Percentiles rank a stretch among this genome's conserved stretches.
Evolutionary conservation across 2,888 invertebrate genomes (phyloP).

Genomic region (Ennomos quercinarius): DNA sequence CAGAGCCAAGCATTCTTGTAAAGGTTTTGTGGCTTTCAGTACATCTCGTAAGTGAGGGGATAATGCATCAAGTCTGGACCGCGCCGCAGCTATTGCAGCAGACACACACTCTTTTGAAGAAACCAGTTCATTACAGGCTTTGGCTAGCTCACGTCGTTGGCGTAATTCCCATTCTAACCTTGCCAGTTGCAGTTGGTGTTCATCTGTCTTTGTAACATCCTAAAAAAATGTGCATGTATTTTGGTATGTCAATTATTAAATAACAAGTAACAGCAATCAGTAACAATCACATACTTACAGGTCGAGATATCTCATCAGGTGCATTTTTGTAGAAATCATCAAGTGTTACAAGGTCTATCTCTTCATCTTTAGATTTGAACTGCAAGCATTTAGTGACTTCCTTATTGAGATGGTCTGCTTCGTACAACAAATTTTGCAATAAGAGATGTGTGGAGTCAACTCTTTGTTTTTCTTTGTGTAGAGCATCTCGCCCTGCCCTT

Average conservation of each 20-base stretch:
- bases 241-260: too few species aligned
- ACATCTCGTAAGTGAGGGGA: constrained; percentile 89
- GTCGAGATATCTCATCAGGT: constrained; percentile 88
- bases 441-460: constrained; percentile 96
- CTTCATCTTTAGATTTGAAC: constrained; percentile 97
- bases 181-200: constrained; percentile 93
- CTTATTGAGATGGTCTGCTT: constrained; percentile 96
- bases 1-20: constrained; percentile 94
- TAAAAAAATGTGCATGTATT: constrained; percentile 53
- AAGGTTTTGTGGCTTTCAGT: constrained; percentile 91
- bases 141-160: constrained; percentile 93
- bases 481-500: constrained; percentile 91
- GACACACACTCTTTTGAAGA: constrained; percentile 91
- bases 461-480: constrained; percentile 93
- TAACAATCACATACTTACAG: constrained; percentile 76
- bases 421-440: constrained; percentile 96
- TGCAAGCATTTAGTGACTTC: constrained; percentile 98
- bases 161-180: constrained; percentile 96
- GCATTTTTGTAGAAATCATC: constrained; percentile 94
- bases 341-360: constrained; percentile 93
- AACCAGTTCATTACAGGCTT: constrained; percentile 90
- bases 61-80: constrained; percentile 91
- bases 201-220: constrained; percentile 88
- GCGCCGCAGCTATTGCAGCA: constrained; percentile 90
- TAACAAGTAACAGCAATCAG: background rate